Evolutionary conservation across 2,888 invertebrate species (phyloP), one percentile per base, ranked within the genome.

Genomic region (Liopterus haemorrhoidalis): DNA sequence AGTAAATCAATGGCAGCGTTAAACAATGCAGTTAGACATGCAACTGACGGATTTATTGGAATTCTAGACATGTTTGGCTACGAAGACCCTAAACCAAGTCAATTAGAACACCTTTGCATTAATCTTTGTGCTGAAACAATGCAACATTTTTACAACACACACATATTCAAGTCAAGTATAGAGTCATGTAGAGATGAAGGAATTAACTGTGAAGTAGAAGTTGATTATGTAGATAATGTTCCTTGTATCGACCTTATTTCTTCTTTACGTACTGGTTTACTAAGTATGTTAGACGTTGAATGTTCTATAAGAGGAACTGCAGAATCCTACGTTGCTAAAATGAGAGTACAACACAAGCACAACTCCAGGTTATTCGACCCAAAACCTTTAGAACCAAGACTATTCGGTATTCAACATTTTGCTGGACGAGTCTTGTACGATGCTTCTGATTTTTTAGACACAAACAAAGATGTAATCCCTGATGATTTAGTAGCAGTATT

Each of bases 81-180:
- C 70, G 93, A 94, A 71, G 90, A 91, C 65, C 87, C 88, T 20
- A 85, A 86, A 68, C 89, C 89, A 1, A 85, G 88, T 58, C 88
- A 89, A 55, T 72, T 95, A 56, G 94, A 95, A 67, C 94, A 94
- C 66, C 72, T 95, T 48, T 94, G 94, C 70, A 91, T 92, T 59
- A 95, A 95, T 71, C 72, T 95, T 49, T 93, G 93, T 69, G 92
- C 94, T 1, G 95, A 95, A 72, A 93, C 93, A 21, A 91, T 95
- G 90, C 94, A 95, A 67, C 94, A 94, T 69, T 94, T 93, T 69
- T 95, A 94, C 74, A 95, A 93, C 69, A 94, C 93, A 41, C 93
- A 94, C 69, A 91, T 94, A 57, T 94, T 95, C 71, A 93, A 93
- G 68, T 88, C 90, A 15, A 85, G 89, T 54, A 86, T 90, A 52